phyloP scores from a whole-genome alignment of 2,888 invertebrate species.

The Megamerina dolium region DNA sequence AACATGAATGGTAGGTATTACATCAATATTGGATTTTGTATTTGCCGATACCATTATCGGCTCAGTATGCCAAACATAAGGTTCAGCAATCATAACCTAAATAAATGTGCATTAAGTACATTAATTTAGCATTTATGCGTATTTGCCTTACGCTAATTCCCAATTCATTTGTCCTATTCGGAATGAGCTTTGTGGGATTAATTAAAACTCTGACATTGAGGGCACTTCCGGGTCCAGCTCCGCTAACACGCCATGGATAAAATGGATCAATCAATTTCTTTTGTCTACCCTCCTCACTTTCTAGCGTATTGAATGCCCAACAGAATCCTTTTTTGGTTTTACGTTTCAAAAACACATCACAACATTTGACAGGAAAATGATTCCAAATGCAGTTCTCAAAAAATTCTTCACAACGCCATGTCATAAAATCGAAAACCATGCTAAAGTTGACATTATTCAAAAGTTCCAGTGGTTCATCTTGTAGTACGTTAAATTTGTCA shows the following conservation, averaged over 20 bases:
- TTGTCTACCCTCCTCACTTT: slow-evolving; percentile 30
- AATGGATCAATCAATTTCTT: slow-evolving; percentile 27
- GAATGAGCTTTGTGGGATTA: slow-evolving; percentile 33
- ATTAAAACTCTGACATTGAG: slow-evolving; percentile 30
- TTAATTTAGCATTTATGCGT: not conserved
- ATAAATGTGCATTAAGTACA: not conserved
- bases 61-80: slow-evolving; percentile 35
- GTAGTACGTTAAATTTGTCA: slow-evolving; percentile 28
- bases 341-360: slow-evolving; percentile 49
- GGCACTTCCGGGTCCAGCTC: slow-evolving; percentile 33
- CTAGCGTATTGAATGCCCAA: slow-evolving; percentile 50
- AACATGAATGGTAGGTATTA: slow-evolving; percentile 39
- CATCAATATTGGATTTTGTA: slow-evolving; percentile 32
- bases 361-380: slow-evolving; percentile 45
- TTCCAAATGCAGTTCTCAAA: slow-evolving; percentile 49
- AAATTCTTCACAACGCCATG: slow-evolving; percentile 48
- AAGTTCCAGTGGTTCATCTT: slow-evolving; percentile 25
- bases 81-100: slow-evolving; percentile 37
- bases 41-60: slow-evolving; percentile 33
- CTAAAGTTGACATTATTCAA: slow-evolving; percentile 41
- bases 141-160: slow-evolving; percentile 28
- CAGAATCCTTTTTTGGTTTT: slow-evolving; percentile 50
- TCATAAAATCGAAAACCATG: slow-evolving; percentile 37
- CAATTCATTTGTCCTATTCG: slow-evolving; percentile 27
- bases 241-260: slow-evolving; percentile 38